Base-by-base conservation (phyloP, 1,140 invertebrate species). In the Camponotus pennsylvanicus region DNA sequence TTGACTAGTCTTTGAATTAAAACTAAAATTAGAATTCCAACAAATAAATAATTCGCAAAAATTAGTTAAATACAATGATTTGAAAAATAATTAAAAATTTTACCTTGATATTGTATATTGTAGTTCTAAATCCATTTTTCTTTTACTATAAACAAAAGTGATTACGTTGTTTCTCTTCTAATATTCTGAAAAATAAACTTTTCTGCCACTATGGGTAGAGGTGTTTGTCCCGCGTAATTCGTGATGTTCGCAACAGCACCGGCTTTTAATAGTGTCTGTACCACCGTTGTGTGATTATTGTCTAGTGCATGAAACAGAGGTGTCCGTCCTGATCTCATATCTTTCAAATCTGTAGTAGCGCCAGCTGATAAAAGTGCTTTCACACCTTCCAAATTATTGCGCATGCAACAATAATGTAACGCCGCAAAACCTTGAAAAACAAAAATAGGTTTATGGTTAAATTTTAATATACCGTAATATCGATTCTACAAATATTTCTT, bases 241-340 rank as follows among this genome's bases (percentile, higher is more conserved):
- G 71, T 77, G 42, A 93, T 73, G 64, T 75, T 89, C 8, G 91
- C 55, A n/a, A 87, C 64, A 6, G 93, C 94, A 11, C 92, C 92
- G 3, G 80, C 52, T 1, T 83, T 71, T 57, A 94, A n/a, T 8
- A 94, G 64, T 21, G 79, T 66, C 32, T 87, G 77, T 0, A 88
- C 91, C 0, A 93, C 40, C 0, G 57, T 6, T 6, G 63, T n/a
- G 7, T 87, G 66, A 15, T 86, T 32, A 63, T 91, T 89, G 40
- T 94, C 93, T 0, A 94, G 27, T 6, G 93, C 93, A 77, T 93
- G 91, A 84, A 94, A 94, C 8, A 94, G 73, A 5, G 94, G n/a
- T 3, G 94, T 94, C 78, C 93, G 90, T 5, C 94, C 94, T 3
- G 92, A 94, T 86, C 88, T 92, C 32, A 85, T 78, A 63, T 94